Percentiles rank a stretch among this genome's conserved stretches.
Conservation (phyloP, 2,888 invertebrate species). For the Hipparchia semele region DNA sequence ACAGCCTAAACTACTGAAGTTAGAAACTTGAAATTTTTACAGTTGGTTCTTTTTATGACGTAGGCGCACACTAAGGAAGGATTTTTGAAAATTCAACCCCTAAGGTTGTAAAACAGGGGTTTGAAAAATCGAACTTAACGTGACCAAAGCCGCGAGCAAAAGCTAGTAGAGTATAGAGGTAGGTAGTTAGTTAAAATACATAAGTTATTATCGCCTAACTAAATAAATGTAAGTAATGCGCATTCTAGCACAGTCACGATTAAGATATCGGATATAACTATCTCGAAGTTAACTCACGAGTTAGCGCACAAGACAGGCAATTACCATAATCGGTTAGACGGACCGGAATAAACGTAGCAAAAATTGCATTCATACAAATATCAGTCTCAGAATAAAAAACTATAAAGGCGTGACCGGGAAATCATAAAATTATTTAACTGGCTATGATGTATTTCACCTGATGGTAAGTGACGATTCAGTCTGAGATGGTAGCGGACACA, state of each 20-base stretch:
- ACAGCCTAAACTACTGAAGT: too few relatives aligned
- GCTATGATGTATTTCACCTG: too few relatives aligned
- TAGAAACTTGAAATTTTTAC: too few relatives aligned
- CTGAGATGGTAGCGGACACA: too few relatives aligned
- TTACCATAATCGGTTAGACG: constrained; percentile 27
- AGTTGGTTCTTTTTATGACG: too few relatives aligned
- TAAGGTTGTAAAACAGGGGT: too few relatives aligned
- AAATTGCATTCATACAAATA: constrained; percentile 15
- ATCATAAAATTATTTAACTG: not conserved
- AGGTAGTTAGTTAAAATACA: not conserved
- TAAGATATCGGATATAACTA: constrained; percentile 50
- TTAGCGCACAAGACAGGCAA: constrained; percentile 24
- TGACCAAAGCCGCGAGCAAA: too few relatives aligned
- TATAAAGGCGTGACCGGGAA: not conserved
- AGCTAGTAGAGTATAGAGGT: not conserved
- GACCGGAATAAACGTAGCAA: constrained; percentile 19
- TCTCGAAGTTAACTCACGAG: constrained; percentile 40
- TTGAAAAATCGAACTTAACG: too few relatives aligned
- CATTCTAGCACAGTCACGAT: constrained; percentile 52
- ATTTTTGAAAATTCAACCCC: too few relatives aligned
- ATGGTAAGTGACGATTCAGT: too few relatives aligned
- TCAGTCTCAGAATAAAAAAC: constrained; percentile 4
- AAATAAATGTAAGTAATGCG: constrained; percentile 42
- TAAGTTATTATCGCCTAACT: constrained; percentile 41
- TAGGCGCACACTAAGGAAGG: too few relatives aligned